Evolutionary conservation across 2,888 invertebrate genomes (phyloP).

Genomic region (Yponomeuta cagnagella): DNA sequence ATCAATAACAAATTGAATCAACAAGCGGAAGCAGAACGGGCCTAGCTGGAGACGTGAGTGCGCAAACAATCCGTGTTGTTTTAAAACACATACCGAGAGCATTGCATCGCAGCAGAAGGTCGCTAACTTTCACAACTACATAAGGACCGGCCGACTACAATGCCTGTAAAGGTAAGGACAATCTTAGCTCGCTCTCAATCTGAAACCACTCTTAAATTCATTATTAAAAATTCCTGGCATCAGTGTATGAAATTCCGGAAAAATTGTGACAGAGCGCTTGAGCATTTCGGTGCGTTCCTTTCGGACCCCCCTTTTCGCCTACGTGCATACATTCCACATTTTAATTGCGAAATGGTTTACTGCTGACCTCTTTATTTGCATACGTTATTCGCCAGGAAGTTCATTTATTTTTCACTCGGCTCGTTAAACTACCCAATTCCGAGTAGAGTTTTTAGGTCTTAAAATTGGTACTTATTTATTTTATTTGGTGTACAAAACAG

Average conservation of each 20-base stretch:
- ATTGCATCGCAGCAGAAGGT: conserved; percentile 16
- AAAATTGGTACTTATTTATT: no score
- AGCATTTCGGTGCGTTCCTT: neutral
- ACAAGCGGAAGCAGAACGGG: conserved; percentile 10
- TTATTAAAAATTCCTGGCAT: conserved; percentile 16
- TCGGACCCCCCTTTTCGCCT: neutral
- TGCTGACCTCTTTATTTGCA: neutral
- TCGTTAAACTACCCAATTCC: neutral
- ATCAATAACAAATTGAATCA: conserved; percentile 11
- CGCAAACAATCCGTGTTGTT: conserved; percentile 4
- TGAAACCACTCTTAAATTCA: conserved; percentile 13
- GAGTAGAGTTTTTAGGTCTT: no score
- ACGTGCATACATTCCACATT: neutral
- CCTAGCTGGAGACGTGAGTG: neutral
- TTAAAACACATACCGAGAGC: conserved; percentile 12
- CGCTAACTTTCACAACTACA: conserved; percentile 18
- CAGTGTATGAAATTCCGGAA: conserved; percentile 13
- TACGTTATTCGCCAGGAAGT: neutral
- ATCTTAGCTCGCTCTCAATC: conserved; percentile 12
- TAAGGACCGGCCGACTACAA: conserved; percentile 2
- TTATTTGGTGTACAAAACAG: no score
- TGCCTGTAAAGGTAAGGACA: conserved; percentile 14
- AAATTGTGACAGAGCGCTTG: conserved; percentile 12
- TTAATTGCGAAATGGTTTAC: neutral
- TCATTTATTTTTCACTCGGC: neutral